Evolutionary conservation across 2,797 vertebrate species (phyloP).

Genomic region (Synaphobranchus kaupii): DNA sequence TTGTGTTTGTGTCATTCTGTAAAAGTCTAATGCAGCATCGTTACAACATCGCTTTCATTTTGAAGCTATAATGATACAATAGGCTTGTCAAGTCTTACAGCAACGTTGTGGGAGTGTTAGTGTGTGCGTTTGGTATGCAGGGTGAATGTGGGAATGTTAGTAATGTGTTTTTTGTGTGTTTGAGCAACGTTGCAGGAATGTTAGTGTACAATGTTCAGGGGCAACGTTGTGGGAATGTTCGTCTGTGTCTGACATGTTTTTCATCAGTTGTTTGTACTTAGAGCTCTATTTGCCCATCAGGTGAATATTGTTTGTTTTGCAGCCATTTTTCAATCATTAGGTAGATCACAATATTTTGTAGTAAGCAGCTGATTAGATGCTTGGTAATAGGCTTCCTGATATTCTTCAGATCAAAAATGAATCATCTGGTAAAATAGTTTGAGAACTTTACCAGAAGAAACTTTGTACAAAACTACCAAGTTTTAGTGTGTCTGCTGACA

Average conservation of each 20-base stretch:
- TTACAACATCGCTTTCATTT: neutral
- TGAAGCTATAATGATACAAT: neutral
- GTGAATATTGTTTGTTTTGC: neutral
- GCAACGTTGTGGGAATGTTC: neutral
- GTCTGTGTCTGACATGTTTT: neutral
- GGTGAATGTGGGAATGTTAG: neutral
- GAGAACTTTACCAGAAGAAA: too few relatives aligned
- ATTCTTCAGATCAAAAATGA: neutral
- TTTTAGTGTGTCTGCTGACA: too few relatives aligned
- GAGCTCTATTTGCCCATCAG: neutral
- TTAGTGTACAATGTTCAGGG: neutral
- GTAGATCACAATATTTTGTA: too few relatives aligned
- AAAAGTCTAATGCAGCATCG: neutral
- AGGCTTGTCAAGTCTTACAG: neutral
- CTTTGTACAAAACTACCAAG: too few relatives aligned
- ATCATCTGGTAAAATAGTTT: too few relatives aligned
- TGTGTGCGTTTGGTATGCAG: neutral
- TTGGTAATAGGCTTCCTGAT: neutral
- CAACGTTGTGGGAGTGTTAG: neutral
- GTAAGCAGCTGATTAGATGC: neutral
- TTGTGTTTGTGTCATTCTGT: slow-evolving; percentile 12
- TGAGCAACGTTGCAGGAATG: neutral
- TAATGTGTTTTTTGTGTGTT: neutral
- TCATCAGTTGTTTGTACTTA: neutral
- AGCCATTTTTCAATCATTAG: neutral